These are phyloP conservation scores for Erethizon dorsatum DNA, from an alignment of 2,797 vertebrate genomes.

Conservation along the genomic window DNA sequence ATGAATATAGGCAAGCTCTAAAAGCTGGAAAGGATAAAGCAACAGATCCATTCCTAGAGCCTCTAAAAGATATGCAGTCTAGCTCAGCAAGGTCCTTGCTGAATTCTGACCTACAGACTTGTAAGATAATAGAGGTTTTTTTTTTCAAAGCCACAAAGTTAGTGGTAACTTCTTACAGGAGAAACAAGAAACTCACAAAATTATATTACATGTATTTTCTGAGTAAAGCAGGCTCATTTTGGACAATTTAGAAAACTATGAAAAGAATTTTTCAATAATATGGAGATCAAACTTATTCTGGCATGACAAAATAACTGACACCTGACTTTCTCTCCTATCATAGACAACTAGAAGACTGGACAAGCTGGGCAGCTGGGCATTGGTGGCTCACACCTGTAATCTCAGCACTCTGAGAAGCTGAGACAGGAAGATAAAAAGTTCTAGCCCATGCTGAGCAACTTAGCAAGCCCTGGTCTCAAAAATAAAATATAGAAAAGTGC, in stretches of 20 bases:
- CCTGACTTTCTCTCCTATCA: not conserved
- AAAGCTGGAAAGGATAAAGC: not conserved
- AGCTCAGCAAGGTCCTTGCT: not conserved
- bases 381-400: not conserved
- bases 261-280: not conserved
- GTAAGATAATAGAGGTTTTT: constrained; percentile 10
- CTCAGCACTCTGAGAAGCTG: not conserved
- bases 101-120: constrained; percentile 33
- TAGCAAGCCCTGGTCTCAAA: not conserved
- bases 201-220: constrained; percentile 37
- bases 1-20: constrained; percentile 14
- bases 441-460: not conserved
- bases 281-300: constrained; percentile 34
- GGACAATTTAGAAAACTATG: constrained; percentile 11
- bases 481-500: not conserved
- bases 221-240: not conserved
- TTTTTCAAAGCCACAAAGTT: constrained; percentile 49
- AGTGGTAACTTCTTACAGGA: constrained; percentile 50
- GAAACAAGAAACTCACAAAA: constrained; percentile 36
- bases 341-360: not conserved
- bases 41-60: not conserved
- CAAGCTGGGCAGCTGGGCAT: not conserved
- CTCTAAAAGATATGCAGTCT: not conserved
- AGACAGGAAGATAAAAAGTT: not conserved
- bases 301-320: not conserved